Base-by-base conservation (phyloP, 2,888 invertebrate species). In the Himalopsyche anomala region DNA sequence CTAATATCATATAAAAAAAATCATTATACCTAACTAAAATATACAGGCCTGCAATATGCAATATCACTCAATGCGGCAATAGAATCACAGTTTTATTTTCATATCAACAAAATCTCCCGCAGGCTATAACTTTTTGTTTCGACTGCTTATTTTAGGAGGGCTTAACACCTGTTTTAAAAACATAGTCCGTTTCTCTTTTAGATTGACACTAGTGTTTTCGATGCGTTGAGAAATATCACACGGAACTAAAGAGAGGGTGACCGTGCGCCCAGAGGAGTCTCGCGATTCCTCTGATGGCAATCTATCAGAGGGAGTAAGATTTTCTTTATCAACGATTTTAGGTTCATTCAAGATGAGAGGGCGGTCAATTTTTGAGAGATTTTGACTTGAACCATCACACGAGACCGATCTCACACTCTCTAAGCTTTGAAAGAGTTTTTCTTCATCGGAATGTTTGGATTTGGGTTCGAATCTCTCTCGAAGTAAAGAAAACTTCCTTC, bases 101-200 rank as follows among this genome's bases (percentile, higher is more conserved):
- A 4, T 36, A 74, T 36, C 12, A 74, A 74, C 38, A 15, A 74
- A 36, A 36, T 36, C 12, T 15, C 19, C 15, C 6, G 74, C 36
- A 15, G 1, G 28, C 36, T 74, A 74, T 15, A 38, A 28, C 80
- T 85, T 85, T 88, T 90, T 91, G 28, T 89, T 90, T 90, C 91
- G 91, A 15, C 89, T 90, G 88, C 93, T 93, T 88, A 94, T 93
- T 91, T 94, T 94, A 85, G 94, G 94, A 81, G 94, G 94, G 88
- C 92, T 94, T 87, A 94, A 90, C 85, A 94, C 94, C 91, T 94
- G 94, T 90, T 94, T 94, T 90, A 94, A 91, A 90, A 94, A 94
- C 88, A 94, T 89, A 86, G 93, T 93, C 89, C 93, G 91, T 89
- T 93, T 94, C 84, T 94, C 94, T 88, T 92, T 94, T 19, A 93